These are phyloP conservation scores for Sclerodermus sp. DNA, from an alignment of 2,888 invertebrate genomes.

Conservation along the genomic window DNA sequence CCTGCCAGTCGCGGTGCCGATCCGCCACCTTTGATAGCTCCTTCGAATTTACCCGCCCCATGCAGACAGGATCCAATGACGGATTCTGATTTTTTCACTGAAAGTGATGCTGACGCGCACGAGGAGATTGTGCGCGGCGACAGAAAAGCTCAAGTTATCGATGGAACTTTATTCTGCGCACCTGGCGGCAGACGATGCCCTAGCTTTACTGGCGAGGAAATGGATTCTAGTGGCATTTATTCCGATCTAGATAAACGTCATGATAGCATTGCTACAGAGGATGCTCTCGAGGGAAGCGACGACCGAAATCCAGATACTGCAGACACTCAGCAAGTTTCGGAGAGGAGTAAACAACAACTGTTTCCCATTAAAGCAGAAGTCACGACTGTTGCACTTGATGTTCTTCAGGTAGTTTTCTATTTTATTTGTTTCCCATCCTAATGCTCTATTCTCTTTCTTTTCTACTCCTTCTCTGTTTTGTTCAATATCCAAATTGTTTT, in stretches of 20 bases:
- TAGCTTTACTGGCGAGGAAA: constrained; percentile 68
- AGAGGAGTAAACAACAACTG: constrained; percentile 59
- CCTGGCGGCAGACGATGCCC: constrained; percentile 51
- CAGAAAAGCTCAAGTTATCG: constrained; percentile 72
- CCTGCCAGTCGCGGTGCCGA: constrained; percentile 82
- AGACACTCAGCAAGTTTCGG: constrained; percentile 61
- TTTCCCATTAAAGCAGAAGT: constrained; percentile 37
- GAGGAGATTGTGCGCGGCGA: constrained; percentile 70
- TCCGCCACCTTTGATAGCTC: constrained; percentile 65
- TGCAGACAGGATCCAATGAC: constrained; percentile 83
- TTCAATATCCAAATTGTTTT: too few relatives aligned
- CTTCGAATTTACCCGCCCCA: constrained; percentile 59
- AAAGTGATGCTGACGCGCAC: constrained; percentile 86
- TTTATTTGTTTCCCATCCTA: too few relatives aligned
- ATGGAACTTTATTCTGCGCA: constrained; percentile 81
- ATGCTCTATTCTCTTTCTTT: too few relatives aligned
- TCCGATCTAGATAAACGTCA: constrained; percentile 81
- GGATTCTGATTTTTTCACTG: constrained; percentile 88
- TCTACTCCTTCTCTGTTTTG: too few relatives aligned
- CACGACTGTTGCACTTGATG: constrained; percentile 51
- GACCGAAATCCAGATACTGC: constrained; percentile 70
- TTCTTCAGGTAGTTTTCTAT: constrained; percentile 44
- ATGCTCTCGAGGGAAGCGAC: constrained; percentile 44
- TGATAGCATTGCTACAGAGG: constrained; percentile 61
- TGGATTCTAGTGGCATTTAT: constrained; percentile 89